Evolutionary conservation across 2,113 vertebrate species (phyloP), one percentile per base, ranked within the genome.

Genomic region (Campylomormyrus tamandua): DNA sequence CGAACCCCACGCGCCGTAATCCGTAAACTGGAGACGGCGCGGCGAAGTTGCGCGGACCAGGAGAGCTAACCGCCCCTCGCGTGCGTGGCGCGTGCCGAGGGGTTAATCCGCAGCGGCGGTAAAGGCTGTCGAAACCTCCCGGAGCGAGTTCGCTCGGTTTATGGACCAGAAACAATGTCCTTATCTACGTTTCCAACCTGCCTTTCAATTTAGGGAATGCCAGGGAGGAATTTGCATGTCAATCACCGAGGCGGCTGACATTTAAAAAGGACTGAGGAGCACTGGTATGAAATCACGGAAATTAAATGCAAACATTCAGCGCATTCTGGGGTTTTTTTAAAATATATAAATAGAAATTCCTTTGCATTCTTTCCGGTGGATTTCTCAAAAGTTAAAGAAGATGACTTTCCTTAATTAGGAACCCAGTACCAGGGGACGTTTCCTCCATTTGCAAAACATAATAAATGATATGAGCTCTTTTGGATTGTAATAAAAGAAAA

Each of bases 381-480:
- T 90, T 89, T 87, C 87, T 88, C 13, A 89, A 70, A 56, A 89
- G 53, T 90, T 90, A 58, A 45, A 90, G 35, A 83, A 85, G 53
- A 6, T 50, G 58, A 77, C 31, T 88, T 83, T 89, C 88, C 89
- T 89, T 91, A 90, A 90, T 90, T 90, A 92, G 84, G 87, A 90
- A 84, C 49, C 77, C 87, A 66, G 90, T 42, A 46, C 66, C 87
- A 87, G 90, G 90, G 91, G 85, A 66, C 85, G 50, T 90, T 70
- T 83, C 31, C 13, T 27, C 52, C 87, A 83, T 91, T 83, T 83
- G n/a, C 83, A 90, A 90, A 90, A 91, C 89, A 91, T 90, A 91
- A 92, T 90, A 90, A 92, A 92, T 89, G 21, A 92, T 88, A 90
- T 58, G 77, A 84, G 66, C 83, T 90, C 90, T 58, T 89, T 93